Evolutionary conservation across 2,113 vertebrate species (phyloP), one percentile per base, ranked within the genome.

Genomic region (Lasiurus cinereus): DNA sequence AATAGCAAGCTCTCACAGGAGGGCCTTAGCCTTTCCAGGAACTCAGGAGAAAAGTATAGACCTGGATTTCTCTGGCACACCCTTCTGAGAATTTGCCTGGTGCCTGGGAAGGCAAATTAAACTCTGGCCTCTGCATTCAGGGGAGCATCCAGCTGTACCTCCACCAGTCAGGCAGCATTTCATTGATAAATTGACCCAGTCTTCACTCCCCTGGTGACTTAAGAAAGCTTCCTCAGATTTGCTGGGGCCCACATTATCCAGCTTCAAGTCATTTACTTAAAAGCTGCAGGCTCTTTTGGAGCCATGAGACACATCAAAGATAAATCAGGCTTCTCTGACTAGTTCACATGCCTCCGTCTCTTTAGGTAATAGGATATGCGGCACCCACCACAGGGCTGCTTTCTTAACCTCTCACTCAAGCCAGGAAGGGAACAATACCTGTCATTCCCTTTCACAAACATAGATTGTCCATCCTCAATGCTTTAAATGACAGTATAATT

Each of bases 311-410:
- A 24, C 36, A 50, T 24, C 46, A 56, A 56, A 6, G 31, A 39
- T 64, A 50, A 94, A 70, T 77, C 72, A 92, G 73, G 13, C 11
- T 46, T 82, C 72, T 73, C 43, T 72, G 39, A 31, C 50, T 59
- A 12, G 9, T 31, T 76, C 54, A 50, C 56, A 82, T 0, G 2
- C 70, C 7, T 89, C 70, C 14, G n/a, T 31, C 54, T 88, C 36
- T 54, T 36, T 69, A 19, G 48, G 10, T 31, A 36, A 19, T 21
- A 3, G 24, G 48, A n/a, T 43, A 15, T 4, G 24, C 8, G 13
- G 56, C 7, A 1, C 46, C 18, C 15, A 82, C 8, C 16, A 39
- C 5, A 15, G 66, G 59, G 3, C 22, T 24, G 4, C 14, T 66
- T 72, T 74, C 59, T 88, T 66, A 85, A 72, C 18, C 14, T 89